Percentiles rank a stretch among this genome's conserved stretches.
These are phyloP conservation scores for Rhagophthalmus giganteus DNA, from an alignment of 2,888 invertebrate genomes.

Conservation along the genomic window DNA sequence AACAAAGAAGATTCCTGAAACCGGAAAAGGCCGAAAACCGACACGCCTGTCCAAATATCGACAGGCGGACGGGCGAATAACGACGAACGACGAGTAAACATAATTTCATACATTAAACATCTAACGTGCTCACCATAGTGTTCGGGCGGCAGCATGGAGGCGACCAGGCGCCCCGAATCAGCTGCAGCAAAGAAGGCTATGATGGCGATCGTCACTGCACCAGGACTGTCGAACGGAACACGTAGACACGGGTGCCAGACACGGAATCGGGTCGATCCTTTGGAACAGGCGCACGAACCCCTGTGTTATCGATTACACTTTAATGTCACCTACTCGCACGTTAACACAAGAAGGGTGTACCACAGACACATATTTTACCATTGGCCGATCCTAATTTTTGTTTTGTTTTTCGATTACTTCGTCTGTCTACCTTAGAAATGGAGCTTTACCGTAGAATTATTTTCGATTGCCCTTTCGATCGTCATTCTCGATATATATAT, in stretches of 20 bases:
- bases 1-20: neutral
- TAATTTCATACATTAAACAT: neutral
- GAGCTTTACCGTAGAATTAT: no score
- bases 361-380: slow-evolving; percentile 20
- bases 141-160: slow-evolving; percentile 51
- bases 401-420: no score
- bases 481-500: no score
- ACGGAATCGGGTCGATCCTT: slow-evolving; percentile 24
- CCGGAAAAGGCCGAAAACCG: no score
- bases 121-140: slow-evolving; percentile 49
- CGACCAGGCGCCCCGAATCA: slow-evolving; percentile 47
- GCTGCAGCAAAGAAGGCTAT: slow-evolving; percentile 34
- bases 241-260: slow-evolving; percentile 25
- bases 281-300: slow-evolving; percentile 28
- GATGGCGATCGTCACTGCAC: slow-evolving; percentile 33
- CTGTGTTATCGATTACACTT: slow-evolving; percentile 21
- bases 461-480: no score
- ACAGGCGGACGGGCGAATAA: no score
- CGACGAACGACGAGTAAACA: no score
- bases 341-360: slow-evolving; percentile 14
- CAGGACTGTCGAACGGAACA: slow-evolving; percentile 31
- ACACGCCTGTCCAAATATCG: no score
- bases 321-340: slow-evolving; percentile 22
- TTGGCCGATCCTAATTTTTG: slow-evolving; percentile 4
- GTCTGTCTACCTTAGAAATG: no score